Conservation (phyloP, 2,113 vertebrate genomes). For the mouse (Mus musculus) region DNA sequence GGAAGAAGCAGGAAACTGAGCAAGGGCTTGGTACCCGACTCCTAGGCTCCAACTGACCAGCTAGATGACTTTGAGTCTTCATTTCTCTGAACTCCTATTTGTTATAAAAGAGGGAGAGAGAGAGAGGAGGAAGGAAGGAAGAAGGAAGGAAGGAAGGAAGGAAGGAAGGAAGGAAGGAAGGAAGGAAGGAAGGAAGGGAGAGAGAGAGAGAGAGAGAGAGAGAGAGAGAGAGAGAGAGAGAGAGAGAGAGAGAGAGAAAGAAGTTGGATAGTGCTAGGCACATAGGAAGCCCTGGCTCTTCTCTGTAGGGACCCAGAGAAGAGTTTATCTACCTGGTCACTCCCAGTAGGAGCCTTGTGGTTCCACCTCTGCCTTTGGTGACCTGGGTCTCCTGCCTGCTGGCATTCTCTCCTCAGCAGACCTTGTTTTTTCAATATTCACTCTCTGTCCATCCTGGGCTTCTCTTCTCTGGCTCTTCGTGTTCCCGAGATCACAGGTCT, state of each 20-base stretch:
- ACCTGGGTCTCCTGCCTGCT: background rate
- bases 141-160: background rate
- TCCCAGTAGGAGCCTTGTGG: background rate
- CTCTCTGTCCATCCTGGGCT: background rate
- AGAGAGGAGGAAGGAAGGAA: background rate
- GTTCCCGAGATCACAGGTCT: background rate
- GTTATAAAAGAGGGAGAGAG: background rate
- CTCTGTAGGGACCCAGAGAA: background rate
- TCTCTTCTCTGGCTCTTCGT: background rate
- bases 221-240: background rate
- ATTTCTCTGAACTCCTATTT: background rate
- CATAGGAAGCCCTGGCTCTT: background rate
- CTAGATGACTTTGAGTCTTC: background rate
- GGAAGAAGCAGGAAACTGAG: background rate
- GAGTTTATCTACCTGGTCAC: background rate
- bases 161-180: no score
- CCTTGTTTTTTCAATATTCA: background rate
- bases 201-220: background rate
- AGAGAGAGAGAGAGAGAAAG: background rate
- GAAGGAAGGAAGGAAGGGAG: no score
- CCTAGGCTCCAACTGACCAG: background rate
- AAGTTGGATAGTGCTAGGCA: background rate
- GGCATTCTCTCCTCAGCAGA: background rate
- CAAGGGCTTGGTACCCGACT: background rate
- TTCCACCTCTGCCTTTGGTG: fast-evolving